These are phyloP conservation scores for Proctacanthus coquilletti DNA, from an alignment of 1,140 invertebrate genomes.

Conservation along the genomic window DNA sequence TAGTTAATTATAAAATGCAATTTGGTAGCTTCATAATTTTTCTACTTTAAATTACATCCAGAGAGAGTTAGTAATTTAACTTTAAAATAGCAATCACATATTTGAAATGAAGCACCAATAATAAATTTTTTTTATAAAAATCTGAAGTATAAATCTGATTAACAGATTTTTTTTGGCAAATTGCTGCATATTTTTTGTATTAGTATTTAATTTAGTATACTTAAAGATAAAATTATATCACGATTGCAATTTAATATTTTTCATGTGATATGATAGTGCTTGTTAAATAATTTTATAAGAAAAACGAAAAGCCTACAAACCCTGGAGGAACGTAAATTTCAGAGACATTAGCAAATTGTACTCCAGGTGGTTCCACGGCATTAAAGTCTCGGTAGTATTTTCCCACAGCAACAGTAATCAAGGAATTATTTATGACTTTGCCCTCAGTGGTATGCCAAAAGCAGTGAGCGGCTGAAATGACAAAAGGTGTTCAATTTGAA, in stretches of 20 bases:
- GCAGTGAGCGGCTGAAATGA: constrained; percentile 16
- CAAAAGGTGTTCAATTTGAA: neutral
- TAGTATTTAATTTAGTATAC: neutral
- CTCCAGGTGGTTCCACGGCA: neutral
- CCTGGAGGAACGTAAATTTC: constrained; percentile 1
- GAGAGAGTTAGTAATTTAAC: no score
- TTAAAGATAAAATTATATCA: neutral
- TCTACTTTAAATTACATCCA: no score
- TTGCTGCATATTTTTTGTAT: no score
- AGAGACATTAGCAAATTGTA: constrained; percentile 3
- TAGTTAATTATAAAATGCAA: no score
- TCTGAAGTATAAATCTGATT: no score
- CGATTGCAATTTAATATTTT: no score
- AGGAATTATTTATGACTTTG: constrained; percentile 4
- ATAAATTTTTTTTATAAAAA: no score
- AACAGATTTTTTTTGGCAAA: no score
- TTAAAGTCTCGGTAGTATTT: constrained; percentile 13
- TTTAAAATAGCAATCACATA: no score
- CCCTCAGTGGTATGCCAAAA: constrained; percentile 16
- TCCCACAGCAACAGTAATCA: constrained; percentile 13
- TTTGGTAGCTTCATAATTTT: no score
- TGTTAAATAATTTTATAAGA: neutral
- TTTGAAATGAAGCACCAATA: no score
- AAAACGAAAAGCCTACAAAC: neutral
- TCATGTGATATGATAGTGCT: no score